These are phyloP conservation scores for Elephantulus edwardii DNA, from an alignment of 2,113 vertebrate genomes.

Conservation along the genomic window DNA sequence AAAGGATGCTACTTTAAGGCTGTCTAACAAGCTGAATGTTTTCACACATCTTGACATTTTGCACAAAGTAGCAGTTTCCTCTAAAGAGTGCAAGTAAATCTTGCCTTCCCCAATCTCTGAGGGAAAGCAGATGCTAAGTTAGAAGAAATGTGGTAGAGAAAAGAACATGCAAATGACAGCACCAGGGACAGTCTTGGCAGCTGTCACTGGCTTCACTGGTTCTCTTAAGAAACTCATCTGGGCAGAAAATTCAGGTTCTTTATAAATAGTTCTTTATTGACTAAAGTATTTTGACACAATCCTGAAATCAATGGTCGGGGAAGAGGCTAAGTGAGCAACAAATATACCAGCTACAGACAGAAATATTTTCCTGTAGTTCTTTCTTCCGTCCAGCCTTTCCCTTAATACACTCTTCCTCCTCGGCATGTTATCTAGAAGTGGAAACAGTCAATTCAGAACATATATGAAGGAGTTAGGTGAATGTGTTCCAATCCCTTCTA, in stretches of 20 bases:
- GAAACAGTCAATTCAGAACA: background rate
- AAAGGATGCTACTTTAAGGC: background rate
- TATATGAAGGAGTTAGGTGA: background rate
- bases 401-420: background rate
- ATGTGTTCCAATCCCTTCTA: background rate
- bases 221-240: background rate
- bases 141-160: background rate
- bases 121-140: constrained; percentile 42
- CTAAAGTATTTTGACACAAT: background rate
- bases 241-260: background rate
- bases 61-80: constrained; percentile 10
- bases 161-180: background rate
- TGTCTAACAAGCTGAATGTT: background rate
- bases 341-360: background rate
- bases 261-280: background rate
- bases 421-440: fast-evolving
- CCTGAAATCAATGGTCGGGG: constrained; percentile 12
- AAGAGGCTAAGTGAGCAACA: background rate
- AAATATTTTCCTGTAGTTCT: background rate
- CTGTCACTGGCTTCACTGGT: background rate
- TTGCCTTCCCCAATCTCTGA: constrained; percentile 29
- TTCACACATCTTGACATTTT: constrained; percentile 55
- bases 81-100: constrained; percentile 36
- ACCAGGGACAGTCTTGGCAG: background rate
- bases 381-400: background rate